A percentile compares a stretch with the other conserved stretches of the same genome.
phyloP scores from a whole-genome alignment of 2,797 vertebrate species.

The Sparus aurata region DNA sequence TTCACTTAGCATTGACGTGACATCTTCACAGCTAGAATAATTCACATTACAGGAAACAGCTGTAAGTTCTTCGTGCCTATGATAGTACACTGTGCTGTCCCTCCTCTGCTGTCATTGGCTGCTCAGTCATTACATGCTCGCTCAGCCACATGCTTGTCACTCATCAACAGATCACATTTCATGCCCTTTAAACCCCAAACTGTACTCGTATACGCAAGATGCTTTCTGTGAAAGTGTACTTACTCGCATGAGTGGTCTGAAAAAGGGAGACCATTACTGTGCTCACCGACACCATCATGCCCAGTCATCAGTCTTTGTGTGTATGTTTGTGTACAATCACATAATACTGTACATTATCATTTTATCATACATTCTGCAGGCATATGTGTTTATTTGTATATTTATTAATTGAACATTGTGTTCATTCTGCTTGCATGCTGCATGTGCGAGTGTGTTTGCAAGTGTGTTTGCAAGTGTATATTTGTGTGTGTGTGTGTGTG shows the following conservation, averaged over 20 bases:
- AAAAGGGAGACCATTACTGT: slow-evolving; percentile 77
- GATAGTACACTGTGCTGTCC: slow-evolving; percentile 15
- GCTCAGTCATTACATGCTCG: slow-evolving; percentile 50
- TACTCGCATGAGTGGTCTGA: slow-evolving; percentile 76
- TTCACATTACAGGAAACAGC: slow-evolving; percentile 38
- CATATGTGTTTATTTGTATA: slow-evolving; percentile 17
- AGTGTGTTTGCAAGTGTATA: slow-evolving; percentile 20
- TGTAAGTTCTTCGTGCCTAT: slow-evolving; percentile 22
- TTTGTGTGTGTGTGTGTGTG: slow-evolving; percentile 32
- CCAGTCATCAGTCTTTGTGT: slow-evolving; percentile 22
- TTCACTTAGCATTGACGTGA: slow-evolving; percentile 49
- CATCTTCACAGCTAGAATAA: slow-evolving; percentile 36
- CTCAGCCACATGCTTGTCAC: slow-evolving; percentile 58
- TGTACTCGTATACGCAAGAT: slow-evolving; percentile 66
- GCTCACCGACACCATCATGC: slow-evolving; percentile 38
- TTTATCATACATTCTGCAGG: background rate
- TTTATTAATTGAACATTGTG: slow-evolving; percentile 2
- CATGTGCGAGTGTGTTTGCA: slow-evolving; percentile 22
- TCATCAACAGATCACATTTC: slow-evolving; percentile 75
- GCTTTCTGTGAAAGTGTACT: slow-evolving; percentile 72
- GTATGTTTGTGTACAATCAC: slow-evolving; percentile 28
- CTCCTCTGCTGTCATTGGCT: slow-evolving; percentile 43
- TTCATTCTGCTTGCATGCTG: slow-evolving; percentile 20
- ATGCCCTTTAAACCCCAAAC: slow-evolving; percentile 78
- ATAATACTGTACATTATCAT: slow-evolving; percentile 12